Conservation (phyloP, 1,140 invertebrate species). For the Sitophilus oryzae region DNA sequence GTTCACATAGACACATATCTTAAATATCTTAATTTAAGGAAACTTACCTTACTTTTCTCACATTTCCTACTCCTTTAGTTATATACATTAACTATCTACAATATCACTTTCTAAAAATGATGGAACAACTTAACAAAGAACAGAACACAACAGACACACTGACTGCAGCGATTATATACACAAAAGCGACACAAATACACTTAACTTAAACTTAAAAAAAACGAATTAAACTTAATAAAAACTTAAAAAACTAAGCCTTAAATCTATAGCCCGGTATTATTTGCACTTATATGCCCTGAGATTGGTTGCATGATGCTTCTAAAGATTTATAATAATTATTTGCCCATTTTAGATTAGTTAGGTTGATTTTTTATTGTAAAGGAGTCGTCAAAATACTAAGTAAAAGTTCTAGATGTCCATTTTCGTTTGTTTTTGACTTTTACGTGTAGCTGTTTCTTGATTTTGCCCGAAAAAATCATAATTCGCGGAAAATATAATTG, state of each 20-base stretch:
- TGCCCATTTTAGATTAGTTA: constrained; percentile 15
- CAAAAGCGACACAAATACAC: constrained; percentile 12
- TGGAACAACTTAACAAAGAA: too few species aligned
- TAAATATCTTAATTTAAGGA: too few species aligned
- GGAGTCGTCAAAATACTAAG: background rate
- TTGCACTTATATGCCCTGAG: constrained; percentile 25
- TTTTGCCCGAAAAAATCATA: constrained; percentile 26
- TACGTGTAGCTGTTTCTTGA: constrained; percentile 3
- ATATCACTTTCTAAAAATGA: too few species aligned
- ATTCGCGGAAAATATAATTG: background rate
- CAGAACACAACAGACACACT: too few species aligned
- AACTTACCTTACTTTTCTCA: too few species aligned
- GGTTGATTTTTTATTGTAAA: background rate
- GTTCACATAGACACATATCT: too few species aligned
- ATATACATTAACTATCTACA: too few species aligned
- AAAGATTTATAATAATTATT: constrained; percentile 9
- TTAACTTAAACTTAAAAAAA: constrained; percentile 6
- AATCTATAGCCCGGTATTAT: constrained; percentile 24
- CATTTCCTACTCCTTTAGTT: too few species aligned
- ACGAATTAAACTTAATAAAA: constrained; percentile 6
- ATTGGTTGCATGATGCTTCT: constrained; percentile 25
- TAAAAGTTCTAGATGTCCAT: constrained; percentile 1
- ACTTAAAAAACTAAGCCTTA: constrained; percentile 13
- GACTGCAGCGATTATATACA: too few species aligned
- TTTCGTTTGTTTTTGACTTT: constrained; percentile 20